phyloP scores from a whole-genome alignment of 2,113 vertebrate genomes.

The Thalassoma bifasciatum region DNA sequence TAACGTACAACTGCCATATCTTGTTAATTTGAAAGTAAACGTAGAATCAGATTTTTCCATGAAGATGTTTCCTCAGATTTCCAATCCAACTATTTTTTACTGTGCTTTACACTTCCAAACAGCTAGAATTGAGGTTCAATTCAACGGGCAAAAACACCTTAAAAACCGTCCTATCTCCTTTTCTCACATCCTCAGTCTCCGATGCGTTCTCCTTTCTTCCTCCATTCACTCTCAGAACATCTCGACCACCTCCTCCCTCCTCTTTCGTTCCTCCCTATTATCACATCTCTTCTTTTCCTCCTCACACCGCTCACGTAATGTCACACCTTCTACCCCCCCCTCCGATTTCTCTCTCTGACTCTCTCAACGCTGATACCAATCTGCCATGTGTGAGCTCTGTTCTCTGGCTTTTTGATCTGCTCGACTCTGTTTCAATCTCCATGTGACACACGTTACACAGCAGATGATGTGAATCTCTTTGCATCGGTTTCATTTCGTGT shows the following conservation, averaged over 20 bases:
- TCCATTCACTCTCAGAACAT: background rate
- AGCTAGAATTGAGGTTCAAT: too few species aligned
- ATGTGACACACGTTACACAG: background rate
- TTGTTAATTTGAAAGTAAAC: too few species aligned
- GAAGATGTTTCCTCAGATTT: too few species aligned
- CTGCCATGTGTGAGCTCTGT: background rate
- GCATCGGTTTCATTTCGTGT: too few species aligned
- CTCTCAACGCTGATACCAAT: background rate
- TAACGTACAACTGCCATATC: too few species aligned
- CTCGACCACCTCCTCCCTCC: conserved; percentile 6
- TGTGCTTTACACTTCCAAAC: too few species aligned
- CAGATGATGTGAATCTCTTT: background rate
- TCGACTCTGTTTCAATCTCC: background rate
- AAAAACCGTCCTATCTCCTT: conserved; percentile 16
- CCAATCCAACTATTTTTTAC: too few species aligned
- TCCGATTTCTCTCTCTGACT: background rate
- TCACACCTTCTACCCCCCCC: background rate
- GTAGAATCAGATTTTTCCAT: too few species aligned
- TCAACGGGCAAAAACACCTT: background rate
- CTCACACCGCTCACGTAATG: conserved; percentile 1
- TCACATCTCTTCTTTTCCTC: conserved; percentile 4
- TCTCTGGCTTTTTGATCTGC: background rate
- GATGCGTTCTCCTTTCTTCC: conserved; percentile 21
- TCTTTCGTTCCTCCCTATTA: background rate
- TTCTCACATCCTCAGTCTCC: conserved; percentile 27